Evolutionary conservation across 2,797 vertebrate genomes (phyloP).

Genomic region (Picus viridis): DNA sequence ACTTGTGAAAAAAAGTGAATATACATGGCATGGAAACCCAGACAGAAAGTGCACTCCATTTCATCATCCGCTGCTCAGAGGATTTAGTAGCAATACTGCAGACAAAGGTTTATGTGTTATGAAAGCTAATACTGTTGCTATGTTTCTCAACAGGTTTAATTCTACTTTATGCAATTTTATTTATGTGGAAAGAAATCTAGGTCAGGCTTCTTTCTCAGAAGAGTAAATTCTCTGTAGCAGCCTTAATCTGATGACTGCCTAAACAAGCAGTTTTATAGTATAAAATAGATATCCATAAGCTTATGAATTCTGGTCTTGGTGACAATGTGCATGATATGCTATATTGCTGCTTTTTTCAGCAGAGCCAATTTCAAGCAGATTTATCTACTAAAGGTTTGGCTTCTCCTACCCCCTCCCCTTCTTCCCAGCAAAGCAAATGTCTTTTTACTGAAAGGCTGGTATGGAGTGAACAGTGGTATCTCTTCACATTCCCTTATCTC

Average conservation of each 20-base stretch:
- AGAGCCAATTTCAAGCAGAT: neutral
- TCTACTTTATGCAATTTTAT: constrained; percentile 2
- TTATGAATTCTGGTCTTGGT: neutral
- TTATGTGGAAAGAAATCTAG: constrained; percentile 19
- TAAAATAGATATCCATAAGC: neutral
- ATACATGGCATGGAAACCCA: neutral
- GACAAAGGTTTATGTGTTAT: neutral
- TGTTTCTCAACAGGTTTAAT: neutral
- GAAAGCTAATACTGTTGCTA: neutral
- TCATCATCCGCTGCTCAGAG: neutral
- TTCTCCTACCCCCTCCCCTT: neutral
- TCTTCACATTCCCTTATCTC: neutral
- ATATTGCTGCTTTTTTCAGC: neutral
- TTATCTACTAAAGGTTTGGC: neutral
- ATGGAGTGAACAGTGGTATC: neutral
- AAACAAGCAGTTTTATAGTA: neutral
- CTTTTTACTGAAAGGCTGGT: neutral
- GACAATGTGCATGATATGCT: neutral
- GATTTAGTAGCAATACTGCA: neutral
- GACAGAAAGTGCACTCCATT: neutral
- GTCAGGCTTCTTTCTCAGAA: neutral
- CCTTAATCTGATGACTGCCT: neutral
- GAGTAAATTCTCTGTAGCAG: neutral
- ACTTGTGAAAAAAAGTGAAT: neutral
- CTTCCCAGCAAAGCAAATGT: neutral